Base-by-base conservation (phyloP, 1,140 invertebrate species). In the Drosophila sulfurigaster region DNA sequence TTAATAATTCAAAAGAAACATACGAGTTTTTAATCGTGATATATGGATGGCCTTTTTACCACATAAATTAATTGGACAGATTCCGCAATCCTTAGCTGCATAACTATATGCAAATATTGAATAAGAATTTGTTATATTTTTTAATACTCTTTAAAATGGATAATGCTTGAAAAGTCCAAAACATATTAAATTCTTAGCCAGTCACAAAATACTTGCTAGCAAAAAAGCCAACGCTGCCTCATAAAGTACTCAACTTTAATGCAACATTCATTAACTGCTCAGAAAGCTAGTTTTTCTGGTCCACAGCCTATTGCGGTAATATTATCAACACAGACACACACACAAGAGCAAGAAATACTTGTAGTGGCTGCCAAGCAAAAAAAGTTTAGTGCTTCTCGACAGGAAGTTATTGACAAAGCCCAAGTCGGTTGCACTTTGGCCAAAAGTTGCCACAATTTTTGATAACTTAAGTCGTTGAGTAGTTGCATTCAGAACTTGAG, bases 401-500 rank as follows among this genome's bases (percentile, higher is more conserved):
- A 20, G 10, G 54, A 66, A 66, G 51, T 66, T 66, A 30, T 52
- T 10, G 38, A 46, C 35, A 32, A 59, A 25, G 28, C 28, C 32
- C 30, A 57, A 58, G 49, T 71, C 35, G 28, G 8, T 49, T 38
- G 38, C 58, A 48, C 32, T 45, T 52, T 58, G 62, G 11, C 38
- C 38, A 52, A 65, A 65, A 65, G 38, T 56, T 65, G 16, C 51
- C 52, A 57, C 52, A 68, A 68, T 52, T 49, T 66, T 68, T 76
- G 71, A 80, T 63, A 74, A 74, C 75, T 54, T 60, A 60, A 75
- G 57, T 41, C 58, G 48, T 65, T 28, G 41, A 59, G 41, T 59
- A 28, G 28, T 30, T 65, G 43, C 64, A 79, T 79, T 80, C 77
- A 72, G 68, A 78, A 66, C 72, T 82, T 62, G 56, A 52, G 30